Conservation (phyloP, 2,888 invertebrate genomes). For the Phlogophora meticulosa region DNA sequence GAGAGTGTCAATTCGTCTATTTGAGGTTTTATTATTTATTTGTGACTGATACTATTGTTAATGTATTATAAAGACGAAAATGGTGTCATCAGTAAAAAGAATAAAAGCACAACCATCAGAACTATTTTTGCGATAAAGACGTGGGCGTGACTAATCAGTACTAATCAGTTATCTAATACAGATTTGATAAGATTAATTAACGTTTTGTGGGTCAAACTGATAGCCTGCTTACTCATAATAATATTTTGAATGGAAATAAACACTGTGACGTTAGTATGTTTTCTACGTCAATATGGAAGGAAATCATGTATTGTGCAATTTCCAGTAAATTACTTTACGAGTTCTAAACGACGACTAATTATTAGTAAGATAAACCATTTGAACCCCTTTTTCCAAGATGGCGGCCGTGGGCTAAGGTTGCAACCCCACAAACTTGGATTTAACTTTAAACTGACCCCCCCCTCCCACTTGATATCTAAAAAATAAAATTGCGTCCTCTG, state of each 20-base stretch:
- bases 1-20: not conserved
- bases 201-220: constrained; percentile 66
- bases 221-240: constrained; percentile 50
- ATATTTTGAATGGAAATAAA: constrained; percentile 61
- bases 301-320: not conserved
- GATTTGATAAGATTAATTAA: constrained; percentile 62
- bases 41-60: not conserved
- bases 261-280: constrained; percentile 24
- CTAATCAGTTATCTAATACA: constrained; percentile 59
- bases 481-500: no score
- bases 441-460: no score
- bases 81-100: constrained; percentile 9
- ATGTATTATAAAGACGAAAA: not conserved
- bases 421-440: no score
- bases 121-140: constrained; percentile 35
- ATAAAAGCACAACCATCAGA: not conserved
- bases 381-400: no score
- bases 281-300: constrained; percentile 12
- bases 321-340: not conserved
- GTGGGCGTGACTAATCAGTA: constrained; percentile 48
- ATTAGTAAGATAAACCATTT: not conserved
- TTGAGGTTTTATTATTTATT: not conserved
- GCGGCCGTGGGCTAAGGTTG: no score
- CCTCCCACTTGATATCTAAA: no score
- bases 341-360: not conserved